Evolutionary conservation across 2,797 vertebrate genomes (phyloP), one percentile per base, ranked within the genome.

Genomic region (Holocentrus rufus): DNA sequence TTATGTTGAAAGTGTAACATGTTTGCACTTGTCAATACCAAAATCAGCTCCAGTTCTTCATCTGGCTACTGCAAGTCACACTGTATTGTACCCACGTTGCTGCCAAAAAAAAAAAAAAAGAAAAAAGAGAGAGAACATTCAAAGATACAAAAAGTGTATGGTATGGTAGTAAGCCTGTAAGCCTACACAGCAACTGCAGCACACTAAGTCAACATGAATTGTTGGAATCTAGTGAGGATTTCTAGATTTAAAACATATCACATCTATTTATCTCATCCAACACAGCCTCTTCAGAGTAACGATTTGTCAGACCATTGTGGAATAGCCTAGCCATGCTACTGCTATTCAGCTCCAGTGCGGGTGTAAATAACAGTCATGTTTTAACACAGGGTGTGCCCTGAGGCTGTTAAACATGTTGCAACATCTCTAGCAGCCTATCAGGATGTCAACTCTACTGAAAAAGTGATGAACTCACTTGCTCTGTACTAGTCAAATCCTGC

Each of bases 341-440:
- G 22, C 63, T 42, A 42, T 8, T 78, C 57, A 69, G 39, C 50
- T 55, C 3, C 25, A 46, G 64, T 49, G 70, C 20, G 77, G 69
- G 74, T 66, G 76, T 64, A 69, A 76, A 73, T 30, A 81, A 58
- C 31, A 77, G 65, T 50, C 42, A 52, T 60, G 73, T 53, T 53
- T 72, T 0, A 76, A 57, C 71, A 67, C 53, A 36, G 23, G 58
- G 59, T 4, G 53, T 39, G 65, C 73, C 81, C 85, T 22, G 46
- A 64, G 80, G 85, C 84, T 75, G 56, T 59, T 47, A 20, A 81
- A 88, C 91, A 82, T 80, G 91, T 91, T 81, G 15, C 79, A 85
- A 92, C 90, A 90, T 69, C 44, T 69, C 22, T 49, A 30, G 58
- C 49, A 68, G 52, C 64, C 52, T 34, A 18, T 49, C 53, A 22